Conservation (phyloP, 2,797 vertebrate species). For the Gobio occitaniae region DNA sequence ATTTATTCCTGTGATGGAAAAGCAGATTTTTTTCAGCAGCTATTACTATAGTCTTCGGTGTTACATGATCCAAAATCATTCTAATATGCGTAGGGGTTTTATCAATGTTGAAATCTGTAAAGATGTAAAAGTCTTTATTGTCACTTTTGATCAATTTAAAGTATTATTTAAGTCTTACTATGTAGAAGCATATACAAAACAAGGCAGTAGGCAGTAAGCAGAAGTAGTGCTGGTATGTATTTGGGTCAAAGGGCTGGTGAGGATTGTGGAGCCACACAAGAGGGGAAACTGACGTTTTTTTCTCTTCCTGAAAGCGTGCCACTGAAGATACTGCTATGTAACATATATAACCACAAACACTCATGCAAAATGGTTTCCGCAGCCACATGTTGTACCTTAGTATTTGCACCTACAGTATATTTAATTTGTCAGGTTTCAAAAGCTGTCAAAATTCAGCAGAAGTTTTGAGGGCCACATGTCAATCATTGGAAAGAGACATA, state of each 20-base stretch:
- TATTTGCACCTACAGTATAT: neutral
- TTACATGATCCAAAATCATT: neutral
- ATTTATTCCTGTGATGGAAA: neutral
- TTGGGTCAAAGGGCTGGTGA: slow-evolving; percentile 29
- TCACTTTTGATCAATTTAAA: neutral
- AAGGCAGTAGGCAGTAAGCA: slow-evolving; percentile 1
- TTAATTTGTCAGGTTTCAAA: neutral
- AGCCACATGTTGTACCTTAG: neutral
- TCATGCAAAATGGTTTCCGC: neutral
- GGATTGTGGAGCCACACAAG: neutral
- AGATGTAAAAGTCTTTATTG: neutral
- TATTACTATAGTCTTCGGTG: neutral
- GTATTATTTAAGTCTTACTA: neutral
- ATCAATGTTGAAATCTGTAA: neutral
- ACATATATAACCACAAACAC: slow-evolving; percentile 9
- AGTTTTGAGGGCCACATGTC: neutral
- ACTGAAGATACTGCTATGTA: neutral
- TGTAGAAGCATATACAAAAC: neutral
- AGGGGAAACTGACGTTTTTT: slow-evolving; percentile 11
- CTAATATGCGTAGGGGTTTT: neutral
- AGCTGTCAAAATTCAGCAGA: neutral
- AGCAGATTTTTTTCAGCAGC: neutral
- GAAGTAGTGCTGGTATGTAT: slow-evolving; percentile 13
- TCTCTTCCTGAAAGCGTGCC: slow-evolving; percentile 12
- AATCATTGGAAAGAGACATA: neutral